Base-by-base conservation (phyloP, 1,140 invertebrate species). In the Lerema accius region DNA sequence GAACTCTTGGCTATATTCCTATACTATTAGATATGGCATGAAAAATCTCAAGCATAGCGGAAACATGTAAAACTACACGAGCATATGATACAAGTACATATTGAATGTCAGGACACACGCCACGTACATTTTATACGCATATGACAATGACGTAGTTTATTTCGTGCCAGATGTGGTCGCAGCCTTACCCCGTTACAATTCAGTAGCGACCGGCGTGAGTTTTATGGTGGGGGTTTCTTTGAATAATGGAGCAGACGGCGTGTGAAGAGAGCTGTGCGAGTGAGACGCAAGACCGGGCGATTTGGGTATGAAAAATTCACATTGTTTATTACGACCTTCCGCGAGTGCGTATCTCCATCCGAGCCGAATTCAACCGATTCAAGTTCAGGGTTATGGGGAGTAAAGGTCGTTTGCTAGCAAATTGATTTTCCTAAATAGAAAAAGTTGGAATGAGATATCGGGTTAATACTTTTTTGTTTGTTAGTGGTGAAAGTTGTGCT, bases 201-300 rank as follows among this genome's bases (percentile, higher is more conserved):
- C 74, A 76, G 74, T 76, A 67, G 61, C 68, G 59, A 69, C 67
- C 70, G 71, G 63, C 65, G 71, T 74, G 66, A 78, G 62, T 83
- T 83, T 85, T 82, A 79, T 79, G 71, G 77, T 63, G 60, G 66
- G 64, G 80, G 70, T 76, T 76, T 78, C 74, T 83, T 80, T 86
- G 83, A 86, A 84, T 86, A 84, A 86, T 84, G 83, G 76, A 86
- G 69, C 50, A 84, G 76, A 69, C 73, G 73, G 69, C 73, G 72
- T 76, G 75, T 76, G 73, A 82, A 82, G 73, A 71, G 73, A 71
- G 39, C 46, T 51, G 58, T 45, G 37, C 43, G 62, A 73, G 63
- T 35, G 2, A 65, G 58, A 53, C 39, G 23, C 48, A 37, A 35
- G 4, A 35, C 9, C 32, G 35, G 49, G 32, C 49, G 32, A 53